phyloP scores from a whole-genome alignment of 2,113 vertebrate species.

The Synchiropus splendidus region DNA sequence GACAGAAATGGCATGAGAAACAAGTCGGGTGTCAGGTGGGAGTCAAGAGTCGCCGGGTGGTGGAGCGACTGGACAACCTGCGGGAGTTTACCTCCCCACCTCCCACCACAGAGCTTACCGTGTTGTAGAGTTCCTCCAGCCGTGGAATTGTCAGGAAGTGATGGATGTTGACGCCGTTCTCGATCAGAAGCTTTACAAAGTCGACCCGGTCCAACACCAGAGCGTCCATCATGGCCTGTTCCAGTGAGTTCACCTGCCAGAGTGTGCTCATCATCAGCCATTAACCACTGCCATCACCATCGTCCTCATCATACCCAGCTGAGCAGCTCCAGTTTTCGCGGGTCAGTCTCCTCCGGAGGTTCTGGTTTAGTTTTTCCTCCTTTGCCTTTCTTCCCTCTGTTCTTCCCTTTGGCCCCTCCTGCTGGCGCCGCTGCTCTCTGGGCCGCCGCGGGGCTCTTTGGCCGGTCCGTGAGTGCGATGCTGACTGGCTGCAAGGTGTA shows the following conservation, averaged over 20 bases:
- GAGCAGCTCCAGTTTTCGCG: constrained; percentile 87
- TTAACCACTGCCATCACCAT: not conserved
- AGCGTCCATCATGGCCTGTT: constrained; percentile 97
- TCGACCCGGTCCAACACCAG: constrained; percentile 89
- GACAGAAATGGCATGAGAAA: too few relatives aligned
- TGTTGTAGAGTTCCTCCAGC: constrained; percentile 95
- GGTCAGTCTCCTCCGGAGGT: constrained; percentile 83
- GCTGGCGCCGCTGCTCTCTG: constrained; percentile 64
- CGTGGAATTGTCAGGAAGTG: constrained; percentile 93
- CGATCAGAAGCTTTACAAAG: constrained; percentile 95
- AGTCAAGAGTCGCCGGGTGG: not conserved
- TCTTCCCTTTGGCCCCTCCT: constrained; percentile 73
- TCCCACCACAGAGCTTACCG: constrained; percentile 61
- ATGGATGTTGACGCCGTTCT: constrained; percentile 96
- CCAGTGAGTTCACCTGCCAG: constrained; percentile 85
- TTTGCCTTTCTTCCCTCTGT: constrained; percentile 76
- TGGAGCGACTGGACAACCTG: not conserved
- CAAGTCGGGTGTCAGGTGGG: too few relatives aligned
- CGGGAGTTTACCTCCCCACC: too few relatives aligned
- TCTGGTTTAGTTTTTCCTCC: constrained; percentile 78
- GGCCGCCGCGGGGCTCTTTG: constrained; percentile 70
- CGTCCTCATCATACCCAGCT: constrained; percentile 81
- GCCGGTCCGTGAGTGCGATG: constrained; percentile 66
- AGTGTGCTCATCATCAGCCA: constrained; percentile 54
- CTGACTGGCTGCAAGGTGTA: constrained; percentile 78